These are phyloP conservation scores for Gymnocephalus cernua DNA, from an alignment of 2,113 vertebrate species.

Conservation along the genomic window DNA sequence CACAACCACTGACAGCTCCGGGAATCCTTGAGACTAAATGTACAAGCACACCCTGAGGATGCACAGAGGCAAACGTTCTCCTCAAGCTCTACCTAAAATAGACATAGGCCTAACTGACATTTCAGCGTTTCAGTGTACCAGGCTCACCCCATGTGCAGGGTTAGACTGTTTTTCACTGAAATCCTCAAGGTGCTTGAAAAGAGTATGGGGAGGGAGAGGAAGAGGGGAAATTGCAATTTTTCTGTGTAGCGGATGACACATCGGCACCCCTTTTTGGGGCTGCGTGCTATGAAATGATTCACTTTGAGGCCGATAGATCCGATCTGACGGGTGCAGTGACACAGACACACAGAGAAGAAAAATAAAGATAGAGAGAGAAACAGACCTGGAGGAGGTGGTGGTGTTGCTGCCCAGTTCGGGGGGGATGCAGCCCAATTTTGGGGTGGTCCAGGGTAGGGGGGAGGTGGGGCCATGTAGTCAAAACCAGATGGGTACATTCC, in stretches of 20 bases:
- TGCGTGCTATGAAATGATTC: constrained; percentile 64
- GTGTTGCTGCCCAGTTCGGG: constrained; percentile 72
- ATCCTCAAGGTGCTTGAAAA: constrained; percentile 25
- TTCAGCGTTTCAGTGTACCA: neutral
- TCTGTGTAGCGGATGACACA: constrained; percentile 61
- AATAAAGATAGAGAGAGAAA: constrained; percentile 31
- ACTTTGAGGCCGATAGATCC: constrained; percentile 68
- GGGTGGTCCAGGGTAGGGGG: constrained; percentile 87
- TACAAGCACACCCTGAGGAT: constrained; percentile 12
- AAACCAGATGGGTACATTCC: constrained; percentile 86
- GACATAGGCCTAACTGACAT: constrained; percentile 16
- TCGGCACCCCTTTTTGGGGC: constrained; percentile 41
- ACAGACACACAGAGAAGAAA: constrained; percentile 44
- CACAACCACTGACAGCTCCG: constrained; percentile 44
- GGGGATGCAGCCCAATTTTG: constrained; percentile 79
- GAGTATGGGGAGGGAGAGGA: neutral
- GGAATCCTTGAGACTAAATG: constrained; percentile 33
- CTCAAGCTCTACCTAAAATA: constrained; percentile 15
- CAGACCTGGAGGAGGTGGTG: constrained; percentile 80
- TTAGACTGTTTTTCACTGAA: neutral
- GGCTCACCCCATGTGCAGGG: constrained; percentile 5
- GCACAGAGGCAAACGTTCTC: constrained; percentile 6
- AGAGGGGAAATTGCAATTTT: constrained; percentile 24
- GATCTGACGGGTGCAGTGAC: constrained; percentile 74
- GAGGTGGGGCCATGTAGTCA: constrained; percentile 88